Percentiles rank a stretch among this genome's conserved stretches.
Evolutionary conservation across 2,797 vertebrate species (phyloP).

Genomic region (Erpetoichthys calabaricus): DNA sequence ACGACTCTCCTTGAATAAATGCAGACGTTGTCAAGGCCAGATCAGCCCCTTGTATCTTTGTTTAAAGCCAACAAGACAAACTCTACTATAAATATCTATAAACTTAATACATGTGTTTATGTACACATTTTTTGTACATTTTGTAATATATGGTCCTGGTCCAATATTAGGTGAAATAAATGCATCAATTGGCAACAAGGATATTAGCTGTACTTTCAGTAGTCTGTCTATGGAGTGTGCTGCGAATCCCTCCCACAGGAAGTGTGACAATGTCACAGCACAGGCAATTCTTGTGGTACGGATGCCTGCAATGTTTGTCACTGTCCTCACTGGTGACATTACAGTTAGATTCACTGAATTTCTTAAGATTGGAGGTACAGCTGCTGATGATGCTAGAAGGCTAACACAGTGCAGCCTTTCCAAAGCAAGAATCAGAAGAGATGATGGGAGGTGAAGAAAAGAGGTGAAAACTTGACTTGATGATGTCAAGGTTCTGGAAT

Average conservation of each 20-base stretch:
- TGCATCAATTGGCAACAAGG: neutral
- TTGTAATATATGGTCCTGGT: neutral
- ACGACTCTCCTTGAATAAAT: neutral
- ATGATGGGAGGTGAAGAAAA: slow-evolving; percentile 17
- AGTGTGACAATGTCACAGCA: no score
- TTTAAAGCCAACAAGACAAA: slow-evolving; percentile 19
- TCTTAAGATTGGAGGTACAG: no score
- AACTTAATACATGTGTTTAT: slow-evolving; percentile 36
- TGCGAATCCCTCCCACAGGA: no score
- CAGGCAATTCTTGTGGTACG: no score
- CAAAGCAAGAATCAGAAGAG: slow-evolving; percentile 23
- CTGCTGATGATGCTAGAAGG: slow-evolving; percentile 15
- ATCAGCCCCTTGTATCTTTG: slow-evolving; percentile 18
- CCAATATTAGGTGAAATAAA: neutral
- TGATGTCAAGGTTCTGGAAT: slow-evolving; percentile 37
- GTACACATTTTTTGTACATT: slow-evolving; percentile 38
- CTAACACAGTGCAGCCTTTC: slow-evolving; percentile 16
- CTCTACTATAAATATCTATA: slow-evolving; percentile 50
- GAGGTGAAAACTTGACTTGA: slow-evolving; percentile 21
- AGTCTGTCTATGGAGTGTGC: neutral
- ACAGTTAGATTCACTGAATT: no score
- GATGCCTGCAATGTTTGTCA: no score
- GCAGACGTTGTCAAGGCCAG: neutral
- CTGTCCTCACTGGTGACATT: no score
- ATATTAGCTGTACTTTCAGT: neutral